Evolutionary conservation across 2,113 vertebrate genomes (phyloP), one percentile per base, ranked within the genome.

Genomic region (Saguinus imperator): DNA sequence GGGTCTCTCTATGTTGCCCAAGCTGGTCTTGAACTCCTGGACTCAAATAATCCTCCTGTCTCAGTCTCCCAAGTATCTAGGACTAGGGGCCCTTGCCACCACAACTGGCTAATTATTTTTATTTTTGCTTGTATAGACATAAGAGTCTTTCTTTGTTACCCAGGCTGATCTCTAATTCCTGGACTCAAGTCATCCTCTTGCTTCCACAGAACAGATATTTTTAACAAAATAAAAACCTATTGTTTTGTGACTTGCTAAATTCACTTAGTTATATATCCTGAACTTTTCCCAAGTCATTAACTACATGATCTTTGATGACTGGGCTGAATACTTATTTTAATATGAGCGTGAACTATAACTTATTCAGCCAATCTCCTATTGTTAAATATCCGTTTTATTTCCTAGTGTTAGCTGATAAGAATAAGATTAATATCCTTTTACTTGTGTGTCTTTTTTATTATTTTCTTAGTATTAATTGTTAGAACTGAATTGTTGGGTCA

Each of bases 191-290:
- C 23, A 43, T 75, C 40, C 40, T 75, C 23, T 13, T 25, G 23
- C 37, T 13, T 25, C 23, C 61, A 6, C 61, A 64, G 12, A 64
- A 32, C 27, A 32, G 61, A 64, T 32, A 64, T 32, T 64, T 64
- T 27, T 64, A 64, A 83, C 37, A 79, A 91, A 77, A 20, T 29
- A 87, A 61, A n/a, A 85, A 25, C 3, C 35, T 82, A 32, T 50
- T 87, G 29, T 80, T 86, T 93, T 96, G 29, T 89, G 57, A 93
- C 7, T 25, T 82, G 40, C 48, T 70, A 87, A 82, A 92, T 86
- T 92, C 43, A 86, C 1, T 8, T 92, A 92, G 75, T 20, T 89
- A 72, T 55, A 50, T 52, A 48, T 7, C 18, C 18, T 72, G 12
- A 52, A 80, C 27, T 57, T 89, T 80, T 43, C 50, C 6, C 25